Base-by-base conservation (phyloP, 2,113 vertebrate species). In the Machaerirhynchus nigripectus region DNA sequence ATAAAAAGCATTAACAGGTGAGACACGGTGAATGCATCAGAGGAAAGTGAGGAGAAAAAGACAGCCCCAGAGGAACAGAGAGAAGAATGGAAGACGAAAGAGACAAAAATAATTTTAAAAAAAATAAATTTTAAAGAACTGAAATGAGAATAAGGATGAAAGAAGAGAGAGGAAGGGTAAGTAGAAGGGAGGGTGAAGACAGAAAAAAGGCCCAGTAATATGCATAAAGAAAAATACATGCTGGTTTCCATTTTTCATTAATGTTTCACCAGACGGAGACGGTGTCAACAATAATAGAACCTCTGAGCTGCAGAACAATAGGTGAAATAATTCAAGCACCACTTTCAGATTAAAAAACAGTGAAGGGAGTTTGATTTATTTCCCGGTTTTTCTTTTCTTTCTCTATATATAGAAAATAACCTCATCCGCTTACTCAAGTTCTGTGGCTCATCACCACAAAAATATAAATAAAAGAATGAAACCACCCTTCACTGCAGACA, bases 401-500 rank as follows among this genome's bases (percentile, higher is more conserved):
- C 8, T 68, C 56, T 84, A 73, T 89, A 92, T 74, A 88, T n/a
- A 93, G 50, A 70, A 93, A 95, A 95, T 68, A 95, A 90, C 86
- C 86, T 91, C 87, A 95, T 90, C 49, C 11, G 4, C 65, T 92
- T 89, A 89, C 74, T 85, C 69, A 85, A 42, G 24, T 90, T 93
- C 94, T 93, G 78, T 49, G 50, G 65, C 65, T 94, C 55, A 85
- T 92, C 94, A 89, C 55, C 39, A 61, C 83, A 75, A 95, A 95
- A 95, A 92, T 53, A 83, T 69, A 95, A 93, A 96, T 83, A 86
- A 95, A 91, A 92, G 79, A 85, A 90, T 71, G 50, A 96, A 96
- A 91, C 59, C 65, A 82, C 65, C 33, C 61, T 90, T 93, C 65
- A 76, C 47, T 20, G 60, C 59, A 90, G 92, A 81, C 61, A 93